A percentile compares a stretch with the other conserved stretches of the same genome.
Conservation (phyloP, 2,113 vertebrate species). For the Telmatochromis sp. region DNA sequence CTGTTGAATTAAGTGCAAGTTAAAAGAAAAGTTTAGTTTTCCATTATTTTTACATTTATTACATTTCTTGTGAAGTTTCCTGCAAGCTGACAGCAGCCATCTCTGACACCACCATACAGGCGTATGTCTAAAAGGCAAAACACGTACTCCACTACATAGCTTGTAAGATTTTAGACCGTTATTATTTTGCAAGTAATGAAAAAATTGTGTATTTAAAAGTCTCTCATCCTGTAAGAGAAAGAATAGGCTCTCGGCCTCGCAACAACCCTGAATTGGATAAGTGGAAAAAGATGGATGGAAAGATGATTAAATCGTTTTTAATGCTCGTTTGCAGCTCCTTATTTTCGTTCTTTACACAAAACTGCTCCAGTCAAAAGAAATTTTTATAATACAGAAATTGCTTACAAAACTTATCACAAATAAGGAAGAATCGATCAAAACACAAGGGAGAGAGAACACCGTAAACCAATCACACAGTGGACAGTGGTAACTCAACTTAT, state of each 20-base stretch:
- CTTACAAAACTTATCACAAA: neutral
- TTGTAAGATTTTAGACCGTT: neutral
- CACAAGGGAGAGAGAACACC: neutral
- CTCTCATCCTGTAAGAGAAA: neutral
- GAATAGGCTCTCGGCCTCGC: neutral
- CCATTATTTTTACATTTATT: neutral
- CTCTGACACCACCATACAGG: neutral
- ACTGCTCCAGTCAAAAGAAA: neutral
- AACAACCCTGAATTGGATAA: neutral
- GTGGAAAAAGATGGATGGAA: neutral
- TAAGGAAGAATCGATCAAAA: neutral
- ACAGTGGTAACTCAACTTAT: neutral
- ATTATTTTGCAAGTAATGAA: neutral
- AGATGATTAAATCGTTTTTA: neutral
- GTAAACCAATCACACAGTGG: neutral
- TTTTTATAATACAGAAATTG: neutral
- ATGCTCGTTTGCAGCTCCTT: neutral
- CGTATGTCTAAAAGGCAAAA: neutral
- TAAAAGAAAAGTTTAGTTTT: neutral
- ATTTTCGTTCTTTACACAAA: neutral
- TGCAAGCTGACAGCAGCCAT: neutral
- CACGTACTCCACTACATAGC: neutral
- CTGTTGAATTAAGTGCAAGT: neutral
- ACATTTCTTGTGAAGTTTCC: neutral
- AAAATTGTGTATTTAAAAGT: neutral